Conservation (phyloP, 2,888 invertebrate genomes). For the Polyploca ridens region DNA sequence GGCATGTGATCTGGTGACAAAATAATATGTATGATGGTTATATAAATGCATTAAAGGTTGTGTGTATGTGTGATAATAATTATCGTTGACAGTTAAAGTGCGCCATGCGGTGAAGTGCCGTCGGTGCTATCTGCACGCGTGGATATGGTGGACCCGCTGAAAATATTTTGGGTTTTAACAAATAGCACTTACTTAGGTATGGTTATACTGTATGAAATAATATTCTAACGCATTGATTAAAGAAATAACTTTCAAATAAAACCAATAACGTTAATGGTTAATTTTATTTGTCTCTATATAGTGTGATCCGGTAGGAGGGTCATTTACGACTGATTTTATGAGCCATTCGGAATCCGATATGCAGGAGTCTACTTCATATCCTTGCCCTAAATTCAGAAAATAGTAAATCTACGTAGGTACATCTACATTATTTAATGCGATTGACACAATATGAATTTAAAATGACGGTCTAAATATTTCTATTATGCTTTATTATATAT, state of each 20-base stretch:
- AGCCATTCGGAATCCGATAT: conserved; percentile 52
- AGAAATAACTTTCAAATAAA: conserved; percentile 39
- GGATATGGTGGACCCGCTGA: conserved; percentile 92
- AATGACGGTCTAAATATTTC: no score
- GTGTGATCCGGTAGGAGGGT: conserved; percentile 43
- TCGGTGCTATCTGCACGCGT: conserved; percentile 61
- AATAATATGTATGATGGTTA: conserved; percentile 49
- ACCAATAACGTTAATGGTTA: conserved; percentile 37
- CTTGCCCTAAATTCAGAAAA: conserved; percentile 32
- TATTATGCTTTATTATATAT: no score
- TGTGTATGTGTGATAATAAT: conserved; percentile 52
- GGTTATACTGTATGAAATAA: conserved; percentile 24
- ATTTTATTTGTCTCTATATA: conserved; percentile 55
- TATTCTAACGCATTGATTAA: conserved; percentile 26
- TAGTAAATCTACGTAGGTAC: background rate
- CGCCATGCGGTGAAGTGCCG: conserved; percentile 78
- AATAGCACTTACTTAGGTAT: conserved; percentile 93
- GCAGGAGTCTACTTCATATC: conserved; percentile 40
- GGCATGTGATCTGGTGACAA: conserved; percentile 54
- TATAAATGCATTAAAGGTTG: conserved; percentile 37
- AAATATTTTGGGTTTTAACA: conserved; percentile 93
- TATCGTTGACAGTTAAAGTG: conserved; percentile 60
- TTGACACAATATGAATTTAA: no score
- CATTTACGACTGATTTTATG: conserved; percentile 66
- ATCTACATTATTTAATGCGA: no score